Evolutionary conservation across 2,113 vertebrate species (phyloP), one percentile per base, ranked within the genome.

Genomic region (Thermophis baileyi): DNA sequence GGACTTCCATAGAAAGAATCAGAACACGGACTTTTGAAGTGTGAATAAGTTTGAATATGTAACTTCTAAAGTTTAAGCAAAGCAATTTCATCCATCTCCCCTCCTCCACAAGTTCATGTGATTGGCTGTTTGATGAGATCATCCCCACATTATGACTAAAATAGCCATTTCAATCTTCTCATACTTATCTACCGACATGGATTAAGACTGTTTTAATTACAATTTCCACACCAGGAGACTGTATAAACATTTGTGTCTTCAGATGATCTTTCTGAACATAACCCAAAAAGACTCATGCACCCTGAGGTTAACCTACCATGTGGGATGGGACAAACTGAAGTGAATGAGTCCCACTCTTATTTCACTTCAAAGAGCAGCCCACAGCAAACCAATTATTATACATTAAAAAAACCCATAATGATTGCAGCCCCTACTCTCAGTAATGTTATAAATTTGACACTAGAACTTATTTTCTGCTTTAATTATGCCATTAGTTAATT

Each of bases 401-500:
- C 96, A 97, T 57, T 40, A 94, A 96, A 96, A 94, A 92, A 89
- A 91, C 50, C 95, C 91, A 24, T 89, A 95, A 96, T 95, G 95
- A 97, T 92, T 96, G 92, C 95, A 96, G 94, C 91, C 93, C 69
- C 81, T 57, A 0, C 53, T 27, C 53, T 92, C 44, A n/a, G 92
- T 91, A 93, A 93, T 91, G 93, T 94, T 92, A 93, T 87, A 95
- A 54, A 94, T 90, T 94, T 94, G 95, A 95, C 93, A 92, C 50
- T 93, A 90, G 74, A 95, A 89, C 89, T 90, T 87, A 96, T 96
- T 95, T 94, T 94, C 96, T 95, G 94, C 81, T 86, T 81, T 94
- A 94, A 97, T 96, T 94, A 92, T 94, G 94, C 93, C 95, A 95
- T 96, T 95, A 96, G 95, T 96, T 95, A 96, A 95, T 95, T 93